Evolutionary conservation across 2,797 vertebrate genomes (phyloP).

Genomic region (Siniperca undulata): DNA sequence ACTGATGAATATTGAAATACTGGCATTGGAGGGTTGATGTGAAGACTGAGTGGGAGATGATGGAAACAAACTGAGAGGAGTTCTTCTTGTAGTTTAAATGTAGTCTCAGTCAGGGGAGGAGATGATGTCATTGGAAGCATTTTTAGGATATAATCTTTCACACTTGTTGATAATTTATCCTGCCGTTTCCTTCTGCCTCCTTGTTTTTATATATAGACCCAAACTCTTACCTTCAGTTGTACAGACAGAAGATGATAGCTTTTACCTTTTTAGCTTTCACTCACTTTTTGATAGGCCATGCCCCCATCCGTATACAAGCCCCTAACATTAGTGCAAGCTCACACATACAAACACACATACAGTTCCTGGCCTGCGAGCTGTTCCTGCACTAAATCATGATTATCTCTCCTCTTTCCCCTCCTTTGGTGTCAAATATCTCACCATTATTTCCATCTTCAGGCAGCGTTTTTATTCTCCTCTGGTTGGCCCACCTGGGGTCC

Average conservation of each 20-base stretch:
- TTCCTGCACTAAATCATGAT: not conserved
- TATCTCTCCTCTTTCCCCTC: not conserved
- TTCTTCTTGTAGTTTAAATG: slow-evolving; percentile 33
- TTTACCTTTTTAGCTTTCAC: not conserved
- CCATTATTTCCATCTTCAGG: slow-evolving; percentile 40
- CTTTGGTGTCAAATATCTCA: slow-evolving; percentile 37
- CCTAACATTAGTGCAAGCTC: not conserved
- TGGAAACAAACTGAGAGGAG: not conserved
- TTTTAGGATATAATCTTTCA: slow-evolving; percentile 18
- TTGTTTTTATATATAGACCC: not conserved
- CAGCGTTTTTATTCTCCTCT: slow-evolving; percentile 36
- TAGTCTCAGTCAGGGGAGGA: slow-evolving; percentile 23
- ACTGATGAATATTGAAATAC: slow-evolving; percentile 65
- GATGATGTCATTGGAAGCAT: slow-evolving; percentile 2
- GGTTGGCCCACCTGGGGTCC: slow-evolving; percentile 43
- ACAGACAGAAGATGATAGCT: slow-evolving; percentile 6
- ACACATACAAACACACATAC: not conserved
- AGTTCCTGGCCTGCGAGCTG: not conserved
- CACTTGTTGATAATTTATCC: not conserved
- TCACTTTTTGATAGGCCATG: not conserved
- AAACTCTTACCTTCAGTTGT: not conserved
- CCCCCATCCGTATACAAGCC: not conserved
- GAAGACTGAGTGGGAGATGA: slow-evolving; percentile 34
- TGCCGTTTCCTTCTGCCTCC: not conserved
- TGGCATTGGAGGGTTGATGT: slow-evolving; percentile 19